Percentiles rank a stretch among this genome's conserved stretches.
These are phyloP conservation scores for Dichetophora obliterata DNA, from an alignment of 2,888 invertebrate species.

Conservation along the genomic window DNA sequence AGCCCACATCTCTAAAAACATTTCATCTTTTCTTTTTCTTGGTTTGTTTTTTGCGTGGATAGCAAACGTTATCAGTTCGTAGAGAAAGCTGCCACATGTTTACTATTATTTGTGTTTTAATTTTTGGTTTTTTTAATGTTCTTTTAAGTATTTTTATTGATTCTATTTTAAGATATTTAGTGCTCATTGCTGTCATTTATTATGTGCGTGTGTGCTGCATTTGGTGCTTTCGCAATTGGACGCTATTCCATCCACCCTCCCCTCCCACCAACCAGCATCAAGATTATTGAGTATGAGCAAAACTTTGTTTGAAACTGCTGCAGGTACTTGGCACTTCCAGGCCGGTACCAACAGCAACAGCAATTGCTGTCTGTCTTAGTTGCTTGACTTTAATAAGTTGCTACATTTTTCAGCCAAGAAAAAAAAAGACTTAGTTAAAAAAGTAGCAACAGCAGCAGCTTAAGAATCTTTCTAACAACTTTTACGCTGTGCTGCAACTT, in stretches of 20 bases:
- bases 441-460: not conserved
- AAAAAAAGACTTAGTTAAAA: not conserved
- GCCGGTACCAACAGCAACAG: too few relatives aligned
- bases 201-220: not conserved
- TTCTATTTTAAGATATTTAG: not conserved
- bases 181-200: not conserved
- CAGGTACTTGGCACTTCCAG: too few relatives aligned
- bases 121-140: not conserved
- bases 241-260: too few relatives aligned
- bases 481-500: conserved; percentile 3
- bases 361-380: too few relatives aligned
- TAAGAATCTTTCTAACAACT: conserved; percentile 6
- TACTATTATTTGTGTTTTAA: too few relatives aligned
- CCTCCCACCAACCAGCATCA: too few relatives aligned
- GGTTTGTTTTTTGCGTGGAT: not conserved
- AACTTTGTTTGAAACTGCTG: too few relatives aligned
- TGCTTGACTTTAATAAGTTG: too few relatives aligned
- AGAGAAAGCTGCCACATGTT: not conserved
- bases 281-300: too few relatives aligned
- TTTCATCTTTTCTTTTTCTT: not conserved
- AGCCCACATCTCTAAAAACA: not conserved
- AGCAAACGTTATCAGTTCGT: not conserved
- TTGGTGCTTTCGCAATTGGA: too few relatives aligned
- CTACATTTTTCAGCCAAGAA: too few relatives aligned
- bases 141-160: not conserved